A percentile compares a stretch with the other conserved stretches of the same genome.
phyloP scores from a whole-genome alignment of 2,888 invertebrate species.

The Pseudococcus viburni region DNA sequence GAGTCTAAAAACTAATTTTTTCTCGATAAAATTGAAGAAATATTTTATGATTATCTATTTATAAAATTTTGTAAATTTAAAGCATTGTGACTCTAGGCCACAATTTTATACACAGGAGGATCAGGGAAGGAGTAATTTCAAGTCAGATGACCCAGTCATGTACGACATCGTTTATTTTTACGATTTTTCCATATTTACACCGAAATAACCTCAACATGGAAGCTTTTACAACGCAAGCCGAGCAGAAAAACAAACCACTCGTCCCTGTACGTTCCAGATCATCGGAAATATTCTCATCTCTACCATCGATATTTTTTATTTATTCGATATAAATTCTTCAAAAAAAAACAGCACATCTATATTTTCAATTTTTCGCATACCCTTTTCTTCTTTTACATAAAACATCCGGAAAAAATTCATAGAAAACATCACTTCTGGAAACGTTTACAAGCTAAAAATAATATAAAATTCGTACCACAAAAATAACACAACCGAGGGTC shows the following conservation, averaged over 20 bases:
- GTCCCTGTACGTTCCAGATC: neutral
- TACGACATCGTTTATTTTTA: neutral
- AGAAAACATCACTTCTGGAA: neutral
- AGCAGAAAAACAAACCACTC: neutral
- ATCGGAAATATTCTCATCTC: neutral
- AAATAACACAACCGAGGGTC: neutral
- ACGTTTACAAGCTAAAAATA: neutral
- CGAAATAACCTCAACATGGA: neutral
- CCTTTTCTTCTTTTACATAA: neutral
- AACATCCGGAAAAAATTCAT: neutral
- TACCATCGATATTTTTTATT: neutral
- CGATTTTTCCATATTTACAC: neutral
- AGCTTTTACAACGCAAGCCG: neutral
- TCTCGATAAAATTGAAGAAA: no score
- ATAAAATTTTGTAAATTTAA: no score
- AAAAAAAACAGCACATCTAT: neutral
- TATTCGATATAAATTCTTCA: slow-evolving; percentile 9
- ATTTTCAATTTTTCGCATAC: neutral
- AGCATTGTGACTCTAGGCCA: no score
- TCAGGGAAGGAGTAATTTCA: no score
- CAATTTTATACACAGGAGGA: no score
- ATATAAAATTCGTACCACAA: neutral
- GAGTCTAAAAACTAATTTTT: no score
- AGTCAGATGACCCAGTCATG: no score
- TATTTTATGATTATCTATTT: no score